Conservation (phyloP, 2,797 vertebrate genomes). For the Bradypodion ventrale region DNA sequence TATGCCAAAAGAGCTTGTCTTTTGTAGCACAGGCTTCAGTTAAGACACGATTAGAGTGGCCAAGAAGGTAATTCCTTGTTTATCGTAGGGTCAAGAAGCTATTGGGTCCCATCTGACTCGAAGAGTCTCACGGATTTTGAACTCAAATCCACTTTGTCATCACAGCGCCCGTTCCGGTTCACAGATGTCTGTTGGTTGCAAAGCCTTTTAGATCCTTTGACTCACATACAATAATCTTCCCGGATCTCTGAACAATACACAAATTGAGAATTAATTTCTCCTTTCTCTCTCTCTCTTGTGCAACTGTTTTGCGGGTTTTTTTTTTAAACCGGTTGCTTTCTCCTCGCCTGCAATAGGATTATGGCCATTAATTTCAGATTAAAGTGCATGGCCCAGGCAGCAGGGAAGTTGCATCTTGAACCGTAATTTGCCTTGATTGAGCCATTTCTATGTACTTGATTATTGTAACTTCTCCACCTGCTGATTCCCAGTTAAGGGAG, state of each 20-base stretch:
- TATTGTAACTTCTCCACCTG: neutral
- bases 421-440: neutral
- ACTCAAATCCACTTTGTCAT: neutral
- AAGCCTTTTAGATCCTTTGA: neutral
- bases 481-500: too few species aligned
- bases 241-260: neutral
- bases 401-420: neutral
- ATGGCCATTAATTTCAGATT: neutral
- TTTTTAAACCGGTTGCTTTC: neutral
- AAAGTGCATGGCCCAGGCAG: neutral
- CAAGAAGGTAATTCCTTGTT: neutral
- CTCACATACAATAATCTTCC: neutral
- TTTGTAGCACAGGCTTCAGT: neutral
- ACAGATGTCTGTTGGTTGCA: neutral
- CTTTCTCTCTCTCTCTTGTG: neutral
- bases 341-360: neutral
- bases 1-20: fast-evolving
- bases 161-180: neutral
- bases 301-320: neutral
- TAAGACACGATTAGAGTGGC: neutral
- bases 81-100: neutral
- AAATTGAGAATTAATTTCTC: too few species aligned
- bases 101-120: neutral
- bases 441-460: neutral
- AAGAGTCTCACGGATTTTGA: neutral